Conservation (phyloP, 2,797 vertebrate species). For the Acanthurus leucopareius region DNA sequence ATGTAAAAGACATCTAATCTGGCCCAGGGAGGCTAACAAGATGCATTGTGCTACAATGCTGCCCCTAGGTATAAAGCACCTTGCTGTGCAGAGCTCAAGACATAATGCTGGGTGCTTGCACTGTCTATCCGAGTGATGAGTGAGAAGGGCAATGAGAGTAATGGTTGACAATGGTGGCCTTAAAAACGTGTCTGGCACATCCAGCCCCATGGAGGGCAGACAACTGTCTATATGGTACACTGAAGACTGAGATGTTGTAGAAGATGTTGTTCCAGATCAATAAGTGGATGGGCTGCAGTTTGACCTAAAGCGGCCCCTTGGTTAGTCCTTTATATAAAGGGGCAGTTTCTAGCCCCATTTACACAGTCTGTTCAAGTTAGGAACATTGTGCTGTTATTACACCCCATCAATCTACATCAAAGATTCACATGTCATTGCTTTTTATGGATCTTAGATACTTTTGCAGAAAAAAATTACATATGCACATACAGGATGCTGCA, state of each 20-base stretch:
- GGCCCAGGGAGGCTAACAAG: slow-evolving; percentile 8
- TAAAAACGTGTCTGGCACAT: slow-evolving; percentile 54
- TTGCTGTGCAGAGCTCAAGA: slow-evolving; percentile 10
- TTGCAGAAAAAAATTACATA: no score
- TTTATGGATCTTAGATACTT: no score
- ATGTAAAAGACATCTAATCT: slow-evolving; percentile 24
- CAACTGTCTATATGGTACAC: slow-evolving; percentile 44
- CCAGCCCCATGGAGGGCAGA: slow-evolving; percentile 10
- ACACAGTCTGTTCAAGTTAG: no score
- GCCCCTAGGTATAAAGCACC: slow-evolving; percentile 1
- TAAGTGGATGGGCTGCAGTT: slow-evolving; percentile 64
- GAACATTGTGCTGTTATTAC: no score
- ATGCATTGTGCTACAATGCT: slow-evolving; percentile 2
- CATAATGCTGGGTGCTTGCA: not conserved
- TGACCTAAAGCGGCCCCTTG: slow-evolving; percentile 61
- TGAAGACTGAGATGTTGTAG: slow-evolving; percentile 38
- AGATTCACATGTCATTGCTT: no score
- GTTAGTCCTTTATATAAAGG: slow-evolving; percentile 43
- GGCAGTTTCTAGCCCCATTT: no score
- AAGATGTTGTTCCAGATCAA: slow-evolving; percentile 62
- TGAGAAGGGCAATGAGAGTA: slow-evolving; percentile 43
- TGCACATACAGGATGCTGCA: no score
- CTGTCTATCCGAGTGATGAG: slow-evolving; percentile 54
- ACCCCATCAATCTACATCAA: no score
- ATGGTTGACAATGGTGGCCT: slow-evolving; percentile 52